Conservation (phyloP, 2,113 vertebrate genomes). For the Vidua macroura region DNA sequence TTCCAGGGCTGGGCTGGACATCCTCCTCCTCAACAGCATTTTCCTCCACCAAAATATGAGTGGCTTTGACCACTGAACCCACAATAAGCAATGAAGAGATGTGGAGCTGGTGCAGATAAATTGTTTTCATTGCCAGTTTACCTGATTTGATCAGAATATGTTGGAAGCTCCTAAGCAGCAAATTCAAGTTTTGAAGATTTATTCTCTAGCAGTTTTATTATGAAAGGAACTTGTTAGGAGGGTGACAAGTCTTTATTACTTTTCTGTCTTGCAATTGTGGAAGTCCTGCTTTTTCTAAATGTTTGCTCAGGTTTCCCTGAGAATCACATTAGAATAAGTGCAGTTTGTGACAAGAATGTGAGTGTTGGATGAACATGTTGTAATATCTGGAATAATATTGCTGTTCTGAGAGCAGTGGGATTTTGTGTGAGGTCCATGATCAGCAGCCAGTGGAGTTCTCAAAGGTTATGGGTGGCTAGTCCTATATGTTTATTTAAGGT, state of each 20-base stretch:
- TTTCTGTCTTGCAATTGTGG: not conserved
- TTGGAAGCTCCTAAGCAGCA: not conserved
- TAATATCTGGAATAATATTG: not conserved
- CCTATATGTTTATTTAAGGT: not conserved
- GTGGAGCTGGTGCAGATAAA: not conserved
- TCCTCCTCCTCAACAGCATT: not conserved
- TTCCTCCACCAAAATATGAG: not conserved
- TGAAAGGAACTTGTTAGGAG: not conserved
- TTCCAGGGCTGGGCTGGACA: not conserved
- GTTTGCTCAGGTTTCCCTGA: not conserved
- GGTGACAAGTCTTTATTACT: not conserved
- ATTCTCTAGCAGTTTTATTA: not conserved
- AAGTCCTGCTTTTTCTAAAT: not conserved
- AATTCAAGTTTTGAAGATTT: not conserved
- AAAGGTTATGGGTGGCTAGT: not conserved
- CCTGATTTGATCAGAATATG: not conserved
- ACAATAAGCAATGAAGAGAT: not conserved
- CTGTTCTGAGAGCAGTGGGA: not conserved
- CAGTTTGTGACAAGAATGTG: not conserved
- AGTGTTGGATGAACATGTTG: not conserved
- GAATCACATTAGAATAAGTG: not conserved
- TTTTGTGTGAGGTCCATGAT: not conserved
- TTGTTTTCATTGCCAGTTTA: not conserved
- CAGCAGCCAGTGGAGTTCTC: not conserved
- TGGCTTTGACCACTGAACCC: not conserved